phyloP scores from a whole-genome alignment of 2,888 invertebrate species.

The Habrosyne pyritoides region DNA sequence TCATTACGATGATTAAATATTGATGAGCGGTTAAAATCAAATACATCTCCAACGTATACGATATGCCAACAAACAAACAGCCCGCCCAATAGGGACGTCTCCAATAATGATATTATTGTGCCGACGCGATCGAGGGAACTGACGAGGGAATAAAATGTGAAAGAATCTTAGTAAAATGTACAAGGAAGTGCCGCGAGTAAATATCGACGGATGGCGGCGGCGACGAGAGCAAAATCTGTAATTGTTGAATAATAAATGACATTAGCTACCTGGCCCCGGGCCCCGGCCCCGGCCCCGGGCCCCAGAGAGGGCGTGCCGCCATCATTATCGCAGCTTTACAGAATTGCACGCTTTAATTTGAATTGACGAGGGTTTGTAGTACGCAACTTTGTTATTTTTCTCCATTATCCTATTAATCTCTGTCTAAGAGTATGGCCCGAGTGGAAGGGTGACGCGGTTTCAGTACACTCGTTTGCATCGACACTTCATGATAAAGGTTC shows the following conservation, averaged over 20 bases:
- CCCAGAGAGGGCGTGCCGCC: background rate
- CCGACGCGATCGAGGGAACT: background rate
- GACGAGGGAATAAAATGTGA: background rate
- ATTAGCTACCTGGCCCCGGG: slow-evolving; percentile 9
- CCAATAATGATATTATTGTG: background rate
- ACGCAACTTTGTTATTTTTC: slow-evolving; percentile 7
- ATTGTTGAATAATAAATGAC: slow-evolving; percentile 29
- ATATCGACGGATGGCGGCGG: background rate
- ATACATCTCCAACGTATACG: too few relatives aligned
- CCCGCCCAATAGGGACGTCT: too few relatives aligned
- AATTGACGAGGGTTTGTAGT: slow-evolving; percentile 6
- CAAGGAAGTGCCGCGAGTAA: background rate
- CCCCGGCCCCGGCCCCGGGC: too few relatives aligned
- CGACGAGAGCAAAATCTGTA: slow-evolving; percentile 9
- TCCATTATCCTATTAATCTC: background rate
- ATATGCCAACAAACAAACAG: too few relatives aligned
- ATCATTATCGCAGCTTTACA: background rate
- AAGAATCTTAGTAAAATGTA: background rate
- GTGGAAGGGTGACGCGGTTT: background rate
- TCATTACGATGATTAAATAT: too few relatives aligned
- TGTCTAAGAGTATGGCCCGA: background rate
- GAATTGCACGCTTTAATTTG: background rate
- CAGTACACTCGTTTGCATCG: background rate
- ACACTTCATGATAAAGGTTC: too few relatives aligned
- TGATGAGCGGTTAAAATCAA: too few relatives aligned